Evolutionary conservation across 37 sponge, comb jelly and placozoan species (phyloP), one percentile per base, ranked within the genome.

Genomic region (Bolinopsis microptera): DNA sequence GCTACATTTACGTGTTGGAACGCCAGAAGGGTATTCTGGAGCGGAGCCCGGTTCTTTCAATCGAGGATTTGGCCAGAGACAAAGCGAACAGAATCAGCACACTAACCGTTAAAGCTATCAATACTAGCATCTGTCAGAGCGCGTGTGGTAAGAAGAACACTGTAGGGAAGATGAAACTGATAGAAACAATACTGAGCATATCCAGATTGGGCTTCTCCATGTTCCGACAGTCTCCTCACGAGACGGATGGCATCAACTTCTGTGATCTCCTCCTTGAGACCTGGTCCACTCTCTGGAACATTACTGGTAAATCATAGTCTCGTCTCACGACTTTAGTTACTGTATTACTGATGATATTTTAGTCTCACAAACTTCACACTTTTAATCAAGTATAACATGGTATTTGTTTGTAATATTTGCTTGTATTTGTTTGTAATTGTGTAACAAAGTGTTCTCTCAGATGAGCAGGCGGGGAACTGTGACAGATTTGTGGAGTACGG

Each of bases 401-500:
- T n/a, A n/a, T n/a, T n/a, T n/a, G n/a, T n/a, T n/a, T n/a, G n/a
- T n/a, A n/a, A n/a, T n/a, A n/a, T 22, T 67, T 67, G 21, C 18
- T 67, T 22, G 21, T 67, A 67, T 13, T 13, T 67, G 68, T 13
- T 67, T 13, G 21, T 67, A 13, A 67, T 67, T 67, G 13, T 22
- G 68, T 67, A 67, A 67, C 21, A 22, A 67, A n/a, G n/a, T n/a
- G n/a, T n/a, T n/a, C n/a, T n/a, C n/a, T n/a, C 82, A 80, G 82
- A 80, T 80, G 82, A 80, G 38, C 82, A 80, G 38, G 82, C 82
- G 1, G 82, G 38, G 22, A 80, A 80, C 82, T 80, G 82, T 33
- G 82, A 80, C 82, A 33, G 37, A 30, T 80, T 80, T 80, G 38
- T 80, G 3, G 3, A 2, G 1, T 9, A 33, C 23, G 37, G 30